Percentiles rank a stretch among this genome's conserved stretches.
Evolutionary conservation across 1,140 invertebrate genomes (phyloP).

Genomic region (Phortica variegata): DNA sequence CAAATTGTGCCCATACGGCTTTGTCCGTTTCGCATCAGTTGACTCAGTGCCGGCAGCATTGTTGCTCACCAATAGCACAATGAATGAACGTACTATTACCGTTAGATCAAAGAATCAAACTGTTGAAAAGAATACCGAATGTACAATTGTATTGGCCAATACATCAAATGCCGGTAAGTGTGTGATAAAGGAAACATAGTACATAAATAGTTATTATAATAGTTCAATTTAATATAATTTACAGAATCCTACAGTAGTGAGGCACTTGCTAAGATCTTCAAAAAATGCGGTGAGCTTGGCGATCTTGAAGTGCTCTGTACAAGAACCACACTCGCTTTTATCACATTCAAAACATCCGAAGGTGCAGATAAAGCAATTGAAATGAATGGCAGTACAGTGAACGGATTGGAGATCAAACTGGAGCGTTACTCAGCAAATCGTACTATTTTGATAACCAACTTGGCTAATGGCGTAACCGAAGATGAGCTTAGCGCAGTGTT

Average conservation of each 20-base stretch:
- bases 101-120: conserved; percentile 8
- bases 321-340: conserved; percentile 24
- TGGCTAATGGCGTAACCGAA: conserved; percentile 15
- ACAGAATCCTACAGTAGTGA: conserved; percentile 12
- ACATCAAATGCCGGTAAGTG: conserved; percentile 8
- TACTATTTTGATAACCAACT: conserved; percentile 24
- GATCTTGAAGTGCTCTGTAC: conserved; percentile 28
- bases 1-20: conserved; percentile 13
- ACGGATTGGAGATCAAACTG: conserved; percentile 28
- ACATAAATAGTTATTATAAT: too few relatives aligned
- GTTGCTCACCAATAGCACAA: conserved; percentile 26
- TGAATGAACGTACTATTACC: conserved; percentile 30
- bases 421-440: conserved; percentile 7
- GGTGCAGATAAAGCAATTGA: conserved; percentile 24
- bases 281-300: conserved; percentile 31
- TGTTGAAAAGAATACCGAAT: conserved; percentile 7
- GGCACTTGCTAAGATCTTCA: conserved; percentile 27
- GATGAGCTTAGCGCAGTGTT: conserved; percentile 22
- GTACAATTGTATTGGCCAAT: conserved; percentile 28
- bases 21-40: conserved; percentile 17
- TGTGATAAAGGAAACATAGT: too few relatives aligned
- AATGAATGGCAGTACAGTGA: conserved; percentile 28
- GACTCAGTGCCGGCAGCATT: conserved; percentile 15
- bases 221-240: too few relatives aligned
- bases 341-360: conserved; percentile 26